Base-by-base conservation (phyloP, 2,113 vertebrate genomes). In the Condylura cristata region DNA sequence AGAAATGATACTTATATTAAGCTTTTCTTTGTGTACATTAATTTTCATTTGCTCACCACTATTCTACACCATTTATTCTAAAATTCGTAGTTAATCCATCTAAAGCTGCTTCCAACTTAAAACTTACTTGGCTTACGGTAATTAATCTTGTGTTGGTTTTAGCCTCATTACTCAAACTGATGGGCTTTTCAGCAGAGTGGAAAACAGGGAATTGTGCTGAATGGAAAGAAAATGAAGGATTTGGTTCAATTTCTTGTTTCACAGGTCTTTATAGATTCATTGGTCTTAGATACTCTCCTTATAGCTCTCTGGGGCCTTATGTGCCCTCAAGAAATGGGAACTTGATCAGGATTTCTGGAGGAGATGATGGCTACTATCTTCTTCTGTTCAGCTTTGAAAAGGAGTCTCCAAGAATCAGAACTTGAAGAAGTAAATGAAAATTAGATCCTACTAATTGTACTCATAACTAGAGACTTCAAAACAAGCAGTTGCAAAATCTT, bases 161-260 rank as follows among this genome's bases (percentile, higher is more conserved):
- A 87, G 72, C 39, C 46, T 96, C 94, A 97, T 97, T 92, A 94
- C 86, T 97, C 91, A 95, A 92, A 96, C 66, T 92, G 91, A 96
- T 91, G 91, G 91, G 44, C 26, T 76, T 53, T 96, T 95, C 32
- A 86, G 51, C 66, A 89, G 82, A 84, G 28, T 46, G 74, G 46
- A 84, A 93, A 89, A 78, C 1, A 90, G 79, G 68, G 83, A 94
- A 95, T 93, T 95, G 86, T 95, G 90, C 86, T 96, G 89, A 95
- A 63, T 20, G 92, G 89, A 46, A 86, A 90, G 70, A 94, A 96
- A 94, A 80, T 89, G 79, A 96, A 86, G 53, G 41, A 95, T 95
- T 89, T 92, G 79, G 32, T 53, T 14, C 89, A 81, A 46, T 92
- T 96, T 95, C 58, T 89, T 88, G 1, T 91, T 92, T 93, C 80